Base-by-base conservation (phyloP, 2,888 invertebrate genomes). In the Cosmia trapezina region DNA sequence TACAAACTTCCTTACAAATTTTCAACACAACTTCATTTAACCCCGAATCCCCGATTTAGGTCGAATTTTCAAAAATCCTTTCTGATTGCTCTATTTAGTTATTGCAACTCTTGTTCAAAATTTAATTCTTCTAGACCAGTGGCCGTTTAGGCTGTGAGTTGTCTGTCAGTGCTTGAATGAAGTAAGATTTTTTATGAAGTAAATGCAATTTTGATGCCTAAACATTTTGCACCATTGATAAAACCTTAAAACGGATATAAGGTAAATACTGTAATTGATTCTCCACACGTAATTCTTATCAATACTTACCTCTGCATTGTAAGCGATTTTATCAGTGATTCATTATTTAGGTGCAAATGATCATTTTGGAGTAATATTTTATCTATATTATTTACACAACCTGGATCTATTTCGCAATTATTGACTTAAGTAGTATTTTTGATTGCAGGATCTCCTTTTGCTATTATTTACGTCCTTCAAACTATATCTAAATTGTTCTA, bases 291-390 rank as follows among this genome's bases (percentile, higher is more conserved):
- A 53, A 67, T 64, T 68, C 45, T 74, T 79, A 79, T 74, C 59
- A 65, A 53, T 49, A 51, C 54, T 51, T 54, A 72, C 51, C 68
- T 70, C 45, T 68, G 61, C 22, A 49, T 80, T 68, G 68, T 69
- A 41, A 62, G 51, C 47, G n/a, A 70, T 63, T 22, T 80, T 73
- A 78, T 81, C 73, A 57, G 22, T 66, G 57, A 78, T 17, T 75
- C 68, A 75, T 81, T 66, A 66, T 73, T 64, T 73, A 57, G 19
- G 66, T 65, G 61, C 57, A 63, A 69, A 63, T 70, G 37, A 78
- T 83, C 12, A 47, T 65, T 68, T 75, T 63, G 68, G 73, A 69
- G 63, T 59, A 59, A 71, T 54, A 64, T n/a, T 62, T 65, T 63
- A 70, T 78, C 59, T 66, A 14, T 28, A 53, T 62, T 81, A 47